These are phyloP conservation scores for Calidris pugnax DNA, from an alignment of 2,113 vertebrate genomes.

Conservation along the genomic window DNA sequence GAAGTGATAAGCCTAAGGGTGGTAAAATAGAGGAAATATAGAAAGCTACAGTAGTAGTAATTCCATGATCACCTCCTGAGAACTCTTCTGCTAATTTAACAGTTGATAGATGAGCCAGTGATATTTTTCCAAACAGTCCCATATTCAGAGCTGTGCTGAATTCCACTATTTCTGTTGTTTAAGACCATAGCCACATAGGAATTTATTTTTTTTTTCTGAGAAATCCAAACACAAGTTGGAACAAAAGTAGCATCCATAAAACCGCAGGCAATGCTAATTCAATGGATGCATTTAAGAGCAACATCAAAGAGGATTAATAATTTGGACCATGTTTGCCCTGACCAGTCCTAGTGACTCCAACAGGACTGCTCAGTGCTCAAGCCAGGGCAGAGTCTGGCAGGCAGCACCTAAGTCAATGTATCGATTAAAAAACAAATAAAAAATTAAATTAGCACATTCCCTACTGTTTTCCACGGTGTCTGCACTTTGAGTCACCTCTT, in stretches of 20 bases:
- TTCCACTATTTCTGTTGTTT: constrained; percentile 46
- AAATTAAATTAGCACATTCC: constrained; percentile 31
- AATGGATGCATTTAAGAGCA: constrained; percentile 51
- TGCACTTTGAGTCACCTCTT: background rate
- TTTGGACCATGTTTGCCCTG: background rate
- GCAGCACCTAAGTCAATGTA: constrained; percentile 34
- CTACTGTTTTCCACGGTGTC: background rate
- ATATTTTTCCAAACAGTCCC: constrained; percentile 52
- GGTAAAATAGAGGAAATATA: constrained; percentile 29
- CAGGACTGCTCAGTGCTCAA: background rate
- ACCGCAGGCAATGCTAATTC: constrained; percentile 35
- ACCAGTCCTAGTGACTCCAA: background rate
- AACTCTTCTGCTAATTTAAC: constrained; percentile 55
- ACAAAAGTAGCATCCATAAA: constrained; percentile 40
- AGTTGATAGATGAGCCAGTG: constrained; percentile 28
- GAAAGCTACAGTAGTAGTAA: background rate
- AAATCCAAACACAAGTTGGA: constrained; percentile 38
- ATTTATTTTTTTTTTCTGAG: background rate
- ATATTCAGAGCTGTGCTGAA: background rate
- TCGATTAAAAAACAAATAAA: constrained; percentile 19
- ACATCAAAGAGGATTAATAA: constrained; percentile 58
- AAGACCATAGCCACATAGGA: background rate
- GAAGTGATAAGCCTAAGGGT: background rate
- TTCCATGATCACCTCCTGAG: constrained; percentile 20
- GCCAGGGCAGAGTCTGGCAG: background rate